These are phyloP conservation scores for Caenorhabditis sinica DNA, from an alignment of 2,888 invertebrate genomes.

Conservation along the genomic window DNA sequence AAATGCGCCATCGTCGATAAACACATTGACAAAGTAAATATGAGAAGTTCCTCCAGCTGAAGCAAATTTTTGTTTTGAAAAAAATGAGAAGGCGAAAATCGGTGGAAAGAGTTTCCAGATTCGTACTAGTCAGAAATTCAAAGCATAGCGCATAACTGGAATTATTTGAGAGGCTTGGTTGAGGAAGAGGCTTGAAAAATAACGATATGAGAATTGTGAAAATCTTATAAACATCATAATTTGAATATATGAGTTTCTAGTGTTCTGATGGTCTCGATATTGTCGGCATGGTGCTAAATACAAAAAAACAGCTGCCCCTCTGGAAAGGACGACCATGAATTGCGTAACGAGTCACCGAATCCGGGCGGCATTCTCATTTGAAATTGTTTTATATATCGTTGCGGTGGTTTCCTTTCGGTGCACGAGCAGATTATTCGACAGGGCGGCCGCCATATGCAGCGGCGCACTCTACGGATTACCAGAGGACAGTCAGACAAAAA, in stretches of 20 bases:
- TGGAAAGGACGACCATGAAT: constrained; percentile 17
- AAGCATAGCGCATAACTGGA: too few species aligned
- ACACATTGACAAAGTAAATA: constrained; percentile 15
- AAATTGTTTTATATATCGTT: constrained; percentile 33
- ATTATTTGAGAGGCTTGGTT: too few species aligned
- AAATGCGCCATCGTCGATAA: neutral
- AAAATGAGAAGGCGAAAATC: neutral
- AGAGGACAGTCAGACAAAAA: constrained; percentile 45
- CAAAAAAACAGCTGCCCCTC: constrained; percentile 50
- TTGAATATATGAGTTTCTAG: too few species aligned
- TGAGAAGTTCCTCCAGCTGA: neutral
- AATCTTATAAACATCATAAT: too few species aligned
- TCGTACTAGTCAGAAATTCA: too few species aligned
- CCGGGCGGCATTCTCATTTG: constrained; percentile 48
- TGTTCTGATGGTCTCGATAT: constrained; percentile 20
- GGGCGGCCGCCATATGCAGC: constrained; percentile 35
- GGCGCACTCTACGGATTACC: constrained; percentile 54
- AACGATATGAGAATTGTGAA: too few species aligned
- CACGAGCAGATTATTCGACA: constrained; percentile 38
- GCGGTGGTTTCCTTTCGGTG: constrained; percentile 13
- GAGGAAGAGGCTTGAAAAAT: too few species aligned
- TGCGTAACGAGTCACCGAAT: constrained; percentile 58
- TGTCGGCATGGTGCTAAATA: constrained; percentile 24
- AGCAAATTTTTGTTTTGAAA: neutral
- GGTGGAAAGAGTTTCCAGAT: too few species aligned